Evolutionary conservation across 2,797 vertebrate genomes (phyloP), one percentile per base, ranked within the genome.

Genomic region (Miichthys miiuy): DNA sequence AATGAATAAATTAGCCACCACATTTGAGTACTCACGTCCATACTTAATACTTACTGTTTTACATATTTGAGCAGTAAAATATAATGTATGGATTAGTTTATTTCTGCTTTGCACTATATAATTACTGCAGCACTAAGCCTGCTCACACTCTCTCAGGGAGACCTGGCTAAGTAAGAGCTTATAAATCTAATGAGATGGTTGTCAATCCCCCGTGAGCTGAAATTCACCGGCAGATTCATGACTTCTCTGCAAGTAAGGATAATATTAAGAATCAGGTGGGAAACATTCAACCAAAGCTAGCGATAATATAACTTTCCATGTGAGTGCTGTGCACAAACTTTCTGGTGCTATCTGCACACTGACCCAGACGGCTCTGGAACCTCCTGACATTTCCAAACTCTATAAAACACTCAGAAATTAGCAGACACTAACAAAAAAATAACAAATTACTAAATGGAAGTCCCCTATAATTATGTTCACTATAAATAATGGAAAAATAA

Each of bases 121-220:
- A 54, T 47, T 14, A 77, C 52, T 30, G 5, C 20, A 63, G 48
- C 38, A 21, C 34, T 38, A n/a, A 23, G 72, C 50, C 42, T 52
- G 30, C 62, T 48, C 34, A 41, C 68, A 64, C 56, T 74, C 68
- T 65, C 70, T 52, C 46, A 68, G 69, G 79, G 7, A 20, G 58
- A 75, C 23, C 41, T n/a, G 66, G n/a, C 27, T 62, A 71, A 85
- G 52, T 66, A 61, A 71, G 46, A 79, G 72, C 76, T 77, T 46
- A 42, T 48, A 50, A 73, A 34, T 44, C 83, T 65, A 76, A 74
- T 80, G 77, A 87, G 64, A 66, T 34, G 23, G 58, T 74, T 87
- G 84, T 87, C 88, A 85, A 52, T 82, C 78, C 63, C 63, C 61
- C 14, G 62, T 72, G 75, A 85, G 72, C 27, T 44, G 69, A 79